phyloP scores from a whole-genome alignment of 2,888 invertebrate species.

The Thereva unica region DNA sequence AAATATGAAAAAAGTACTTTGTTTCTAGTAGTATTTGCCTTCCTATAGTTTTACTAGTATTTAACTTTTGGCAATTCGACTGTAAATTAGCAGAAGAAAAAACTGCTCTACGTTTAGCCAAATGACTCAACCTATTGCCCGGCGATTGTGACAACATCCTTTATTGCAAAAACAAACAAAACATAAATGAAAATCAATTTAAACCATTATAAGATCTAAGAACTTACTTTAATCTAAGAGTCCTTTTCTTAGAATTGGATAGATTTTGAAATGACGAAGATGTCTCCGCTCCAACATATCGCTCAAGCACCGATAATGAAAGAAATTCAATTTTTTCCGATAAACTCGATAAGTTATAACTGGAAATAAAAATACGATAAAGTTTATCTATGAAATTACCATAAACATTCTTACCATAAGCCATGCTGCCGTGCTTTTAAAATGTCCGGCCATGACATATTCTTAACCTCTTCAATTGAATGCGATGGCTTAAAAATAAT shows the following conservation, averaged over 20 bases:
- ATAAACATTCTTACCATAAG: conserved; percentile 67
- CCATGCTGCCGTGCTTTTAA: conserved; percentile 69
- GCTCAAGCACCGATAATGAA: conserved; percentile 67
- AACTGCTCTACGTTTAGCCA: conserved; percentile 74
- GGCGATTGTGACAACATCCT: conserved; percentile 67
- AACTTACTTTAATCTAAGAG: conserved; percentile 63
- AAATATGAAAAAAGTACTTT: conserved; percentile 43
- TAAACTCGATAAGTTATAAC: conserved; percentile 71
- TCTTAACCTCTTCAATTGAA: conserved; percentile 49
- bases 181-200: neutral
- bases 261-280: conserved; percentile 61
- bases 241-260: conserved; percentile 68
- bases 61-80: conserved; percentile 55
- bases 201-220: neutral
- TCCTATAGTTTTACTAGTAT: neutral
- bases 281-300: conserved; percentile 77
- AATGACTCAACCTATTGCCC: conserved; percentile 74
- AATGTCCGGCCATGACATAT: conserved; percentile 65
- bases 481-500: conserved; percentile 50
- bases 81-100: conserved; percentile 74
- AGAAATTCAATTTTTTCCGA: conserved; percentile 73
- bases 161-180: conserved; percentile 15
- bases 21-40: conserved; percentile 37
- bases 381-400: conserved; percentile 6
- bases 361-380: conserved; percentile 55